A percentile compares a stretch with the other conserved stretches of the same genome.
phyloP scores from a whole-genome alignment of 2,888 invertebrate species.

The Siphlonurus alternatus region DNA sequence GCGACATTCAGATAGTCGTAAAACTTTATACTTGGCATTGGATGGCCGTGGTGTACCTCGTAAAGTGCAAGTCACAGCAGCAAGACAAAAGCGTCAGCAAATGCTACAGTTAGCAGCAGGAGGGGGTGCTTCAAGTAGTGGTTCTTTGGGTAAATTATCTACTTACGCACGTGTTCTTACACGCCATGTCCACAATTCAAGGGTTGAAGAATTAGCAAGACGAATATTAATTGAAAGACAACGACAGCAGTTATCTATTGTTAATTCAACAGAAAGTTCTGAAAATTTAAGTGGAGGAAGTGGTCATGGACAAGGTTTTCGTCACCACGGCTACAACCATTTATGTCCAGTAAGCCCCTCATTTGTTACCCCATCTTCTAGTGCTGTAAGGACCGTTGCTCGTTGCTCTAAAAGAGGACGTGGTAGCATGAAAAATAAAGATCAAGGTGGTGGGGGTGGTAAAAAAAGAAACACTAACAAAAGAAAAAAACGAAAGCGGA shows the following conservation, averaged over 20 bases:
- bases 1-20: conserved; percentile 47
- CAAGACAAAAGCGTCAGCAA: conserved; percentile 18
- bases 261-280: background rate
- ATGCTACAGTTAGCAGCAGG: background rate
- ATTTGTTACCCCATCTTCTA: background rate
- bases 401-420: background rate
- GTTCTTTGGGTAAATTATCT: conserved; percentile 50
- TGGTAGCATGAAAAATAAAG: background rate
- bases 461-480: background rate
- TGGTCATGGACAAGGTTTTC: conserved; percentile 9
- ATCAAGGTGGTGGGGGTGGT: background rate
- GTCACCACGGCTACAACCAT: conserved; percentile 14
- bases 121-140: background rate
- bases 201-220: conserved; percentile 29
- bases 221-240: conserved; percentile 9
- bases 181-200: conserved; percentile 34
- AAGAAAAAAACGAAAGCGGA: background rate
- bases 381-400: no score
- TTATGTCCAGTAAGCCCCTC: conserved; percentile 12
- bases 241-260: background rate
- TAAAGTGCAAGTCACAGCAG: conserved; percentile 50
- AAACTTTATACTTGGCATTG: conserved; percentile 55
- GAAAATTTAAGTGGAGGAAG: background rate
- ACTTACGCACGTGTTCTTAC: conserved; percentile 56
- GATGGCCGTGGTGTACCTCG: conserved; percentile 55